A percentile compares a stretch with the other conserved stretches of the same genome.
Evolutionary conservation across 2,888 invertebrate species (phyloP).

Genomic region (Callinectes sapidus): DNA sequence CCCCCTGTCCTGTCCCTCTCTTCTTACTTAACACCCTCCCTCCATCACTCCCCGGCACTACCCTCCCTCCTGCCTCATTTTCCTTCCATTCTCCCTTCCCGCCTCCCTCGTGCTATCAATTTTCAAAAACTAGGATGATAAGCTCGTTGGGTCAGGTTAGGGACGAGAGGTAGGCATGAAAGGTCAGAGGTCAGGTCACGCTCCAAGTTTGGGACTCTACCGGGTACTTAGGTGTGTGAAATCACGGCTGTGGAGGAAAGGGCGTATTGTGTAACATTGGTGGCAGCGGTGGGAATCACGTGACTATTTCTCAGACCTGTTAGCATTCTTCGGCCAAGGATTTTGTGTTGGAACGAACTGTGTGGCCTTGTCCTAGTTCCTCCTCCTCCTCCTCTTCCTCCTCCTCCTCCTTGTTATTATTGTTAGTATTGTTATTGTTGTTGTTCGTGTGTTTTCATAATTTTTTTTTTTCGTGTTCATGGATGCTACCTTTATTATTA

Average conservation of each 20-base stretch:
- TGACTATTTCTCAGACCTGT: neutral
- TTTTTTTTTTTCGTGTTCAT: neutral
- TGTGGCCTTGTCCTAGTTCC: neutral
- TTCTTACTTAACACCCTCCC: neutral
- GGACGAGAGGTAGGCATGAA: conserved; percentile 17
- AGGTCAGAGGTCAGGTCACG: neutral
- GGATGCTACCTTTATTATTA: too few species aligned
- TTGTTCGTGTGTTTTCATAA: too few species aligned
- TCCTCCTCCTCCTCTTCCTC: neutral
- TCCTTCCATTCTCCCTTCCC: conserved; percentile 4
- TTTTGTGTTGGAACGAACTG: neutral
- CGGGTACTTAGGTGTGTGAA: neutral
- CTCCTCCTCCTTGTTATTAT: neutral
- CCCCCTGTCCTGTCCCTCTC: neutral
- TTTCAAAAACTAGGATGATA: conserved; percentile 39
- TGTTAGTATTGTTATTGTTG: too few species aligned
- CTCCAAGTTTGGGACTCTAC: neutral
- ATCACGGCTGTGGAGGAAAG: neutral
- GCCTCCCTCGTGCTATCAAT: conserved; percentile 22
- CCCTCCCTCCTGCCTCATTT: neutral
- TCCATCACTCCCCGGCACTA: neutral
- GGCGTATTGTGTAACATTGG: neutral
- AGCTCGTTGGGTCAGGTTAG: conserved; percentile 24
- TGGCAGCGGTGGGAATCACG: neutral
- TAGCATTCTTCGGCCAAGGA: neutral